Evolutionary conservation across 2,888 invertebrate genomes (phyloP), one percentile per base, ranked within the genome.

Genomic region (Schrankia costaestrigalis): DNA sequence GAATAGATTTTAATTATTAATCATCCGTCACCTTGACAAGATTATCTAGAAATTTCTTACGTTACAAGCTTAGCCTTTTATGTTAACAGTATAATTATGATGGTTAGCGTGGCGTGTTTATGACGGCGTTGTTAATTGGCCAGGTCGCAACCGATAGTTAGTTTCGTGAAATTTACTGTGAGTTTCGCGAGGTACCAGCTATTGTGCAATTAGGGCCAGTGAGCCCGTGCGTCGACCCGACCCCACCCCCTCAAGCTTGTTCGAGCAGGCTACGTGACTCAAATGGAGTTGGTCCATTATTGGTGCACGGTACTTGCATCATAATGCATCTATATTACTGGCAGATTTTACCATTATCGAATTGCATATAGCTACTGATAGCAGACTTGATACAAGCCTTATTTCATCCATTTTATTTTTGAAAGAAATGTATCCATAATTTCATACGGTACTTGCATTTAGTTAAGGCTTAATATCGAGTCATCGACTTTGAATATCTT

Each of bases 121-220:
- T 41, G 17, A 46, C 19, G 34, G 26, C 19, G 19, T 37, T 41
- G 56, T 22, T 59, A 63, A 70, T 62, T 60, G 50, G 50, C 48
- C 35, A 43, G 45, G 38, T 38, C 22, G 28, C 31, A 54, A 38
- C 40, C 34, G 25, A 11, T 46, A 52, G 43, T 50, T 46, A 44
- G 49, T 58, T 54, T 61, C 40, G 56, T 51, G 56, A 63, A 63
- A 64, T 58, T 47, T 44, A 48, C 54, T 45, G 56, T 65, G 59
- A 53, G 56, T 46, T 63, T 59, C 46, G 52, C 56, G 48, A 51
- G 46, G 51, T 6, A 72, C 64, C 69, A 54, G 52, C 63, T 68
- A 76, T 78, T 79, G 71, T 74, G 70, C 70, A 78, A 84, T 79
- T 77, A 75, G 70, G 75, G 70, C 63, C 67, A 58, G 51, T 61